phyloP scores from a whole-genome alignment of 64 coral and sea anemone species.

The Porites lutea region DNA sequence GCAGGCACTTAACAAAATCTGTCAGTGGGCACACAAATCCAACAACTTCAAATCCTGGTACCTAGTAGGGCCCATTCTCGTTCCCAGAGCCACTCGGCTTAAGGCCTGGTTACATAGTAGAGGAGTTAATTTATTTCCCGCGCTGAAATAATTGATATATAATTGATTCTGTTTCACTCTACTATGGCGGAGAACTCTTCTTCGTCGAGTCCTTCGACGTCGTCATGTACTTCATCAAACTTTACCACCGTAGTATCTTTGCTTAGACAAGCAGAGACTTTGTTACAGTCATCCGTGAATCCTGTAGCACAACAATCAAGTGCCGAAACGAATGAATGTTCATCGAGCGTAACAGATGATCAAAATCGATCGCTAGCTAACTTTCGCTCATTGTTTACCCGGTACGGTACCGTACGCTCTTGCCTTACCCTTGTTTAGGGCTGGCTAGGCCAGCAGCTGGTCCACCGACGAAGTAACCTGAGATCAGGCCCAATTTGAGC shows the following conservation, averaged over 20 bases:
- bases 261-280: not conserved
- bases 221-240: not conserved
- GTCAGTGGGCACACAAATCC: slow-evolving; percentile 15
- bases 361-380: not conserved
- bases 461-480: slow-evolving; percentile 18
- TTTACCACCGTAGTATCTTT: not conserved
- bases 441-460: not conserved
- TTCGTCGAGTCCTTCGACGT: no score
- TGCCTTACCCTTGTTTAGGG: not conserved
- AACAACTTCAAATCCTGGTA: slow-evolving; percentile 11
- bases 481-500: no score
- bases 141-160: not conserved
- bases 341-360: not conserved
- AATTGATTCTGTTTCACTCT: slow-evolving; percentile 3
- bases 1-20: not conserved
- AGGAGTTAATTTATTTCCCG: not conserved
- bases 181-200: not conserved
- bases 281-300: not conserved
- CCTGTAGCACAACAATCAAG: not conserved
- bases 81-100: not conserved
- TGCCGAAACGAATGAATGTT: not conserved
- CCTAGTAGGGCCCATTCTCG: slow-evolving; percentile 1
- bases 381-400: not conserved
- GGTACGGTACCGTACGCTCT: not conserved
- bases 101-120: not conserved